Base-by-base conservation (phyloP, 2,797 vertebrate species). In the Notoglanidium macrostoma region DNA sequence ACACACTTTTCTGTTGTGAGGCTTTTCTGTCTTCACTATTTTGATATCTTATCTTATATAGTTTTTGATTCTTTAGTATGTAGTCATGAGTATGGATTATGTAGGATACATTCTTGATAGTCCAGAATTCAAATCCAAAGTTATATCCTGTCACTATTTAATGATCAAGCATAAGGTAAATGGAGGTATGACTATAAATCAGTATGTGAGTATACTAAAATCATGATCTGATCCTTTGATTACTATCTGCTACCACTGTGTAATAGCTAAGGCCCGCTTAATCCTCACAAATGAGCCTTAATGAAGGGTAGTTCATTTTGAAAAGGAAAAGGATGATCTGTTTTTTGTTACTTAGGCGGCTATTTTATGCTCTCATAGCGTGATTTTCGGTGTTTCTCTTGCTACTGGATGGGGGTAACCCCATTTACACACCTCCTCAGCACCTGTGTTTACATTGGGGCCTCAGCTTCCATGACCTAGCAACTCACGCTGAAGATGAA, bases 401-500 rank as follows among this genome's bases (percentile, higher is more conserved):
- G 95, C 93, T 93, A 95, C 92, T 92, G 88, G 93, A 93, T 90
- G 90, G 87, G 94, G 94, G 93, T 94, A 94, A 93, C 89, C 89
- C 89, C 82, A 86, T 89, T 92, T 82, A 73, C 89, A 90, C 91
- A 93, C 94, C 94, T 93, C 94, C 94, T 93, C 92, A 94, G 91
- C 96, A 96, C 95, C 96, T 96, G 95, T 96, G 96, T 97, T 97
- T 97, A 96, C 95, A 93, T 93, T 96, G 95, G 95, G 95, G 94
- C 95, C 95, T 95, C 92, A 90, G 95, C 93, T 95, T 80, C 67
- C 85, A 77, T 84, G 92, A 92, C 91, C 92, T 93, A 85, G 65
- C 92, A 93, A 92, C 94, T 94, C 92, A 85, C 90, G 94, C 92
- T 90, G 86, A 93, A 92, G 94, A 95, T 92, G 94, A 89, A 93